Evolutionary conservation across 1,140 invertebrate genomes (phyloP).

Genomic region (Hylaeus volcanicus): DNA sequence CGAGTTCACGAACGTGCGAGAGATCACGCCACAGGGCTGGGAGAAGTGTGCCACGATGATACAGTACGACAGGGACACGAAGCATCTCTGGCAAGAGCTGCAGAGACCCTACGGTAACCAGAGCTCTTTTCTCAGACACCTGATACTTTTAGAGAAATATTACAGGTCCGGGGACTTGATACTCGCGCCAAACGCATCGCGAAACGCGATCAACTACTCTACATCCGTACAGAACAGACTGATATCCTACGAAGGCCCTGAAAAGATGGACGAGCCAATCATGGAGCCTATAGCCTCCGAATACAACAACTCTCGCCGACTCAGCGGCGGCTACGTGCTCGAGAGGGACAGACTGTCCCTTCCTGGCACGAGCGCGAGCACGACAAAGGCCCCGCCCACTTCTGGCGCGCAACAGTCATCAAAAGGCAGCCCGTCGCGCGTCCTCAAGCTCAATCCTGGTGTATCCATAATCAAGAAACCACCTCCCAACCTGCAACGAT

Average conservation of each 20-base stretch:
- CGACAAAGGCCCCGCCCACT: constrained; percentile 6
- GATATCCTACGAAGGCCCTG: constrained; percentile 85
- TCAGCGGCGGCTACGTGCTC: constrained; percentile 71
- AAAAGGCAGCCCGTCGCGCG: constrained; percentile 51
- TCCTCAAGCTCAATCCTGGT: constrained; percentile 72
- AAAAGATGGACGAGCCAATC: constrained; percentile 77
- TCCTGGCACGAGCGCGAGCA: constrained; percentile 45
- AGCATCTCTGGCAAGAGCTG: constrained; percentile 88
- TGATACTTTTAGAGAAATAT: constrained; percentile 91
- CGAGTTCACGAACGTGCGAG: constrained; percentile 85
- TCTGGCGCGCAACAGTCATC: constrained; percentile 4
- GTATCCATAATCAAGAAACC: constrained; percentile 79
- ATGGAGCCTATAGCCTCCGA: constrained; percentile 71
- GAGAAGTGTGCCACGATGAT: constrained; percentile 89
- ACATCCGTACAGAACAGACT: constrained; percentile 89
- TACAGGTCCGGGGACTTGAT: constrained; percentile 88
- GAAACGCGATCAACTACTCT: constrained; percentile 88
- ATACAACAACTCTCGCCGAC: constrained; percentile 69
- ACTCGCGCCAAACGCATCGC: constrained; percentile 86
- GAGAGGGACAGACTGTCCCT: constrained; percentile 65
- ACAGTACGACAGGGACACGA: constrained; percentile 90
- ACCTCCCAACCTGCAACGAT: constrained; percentile 74
- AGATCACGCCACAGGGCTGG: constrained; percentile 89
- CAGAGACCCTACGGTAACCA: constrained; percentile 92
- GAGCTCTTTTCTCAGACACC: constrained; percentile 89